A percentile compares a stretch with the other conserved stretches of the same genome.
phyloP scores from a whole-genome alignment of 2,888 invertebrate species.

The Temnothorax unifasciatus region DNA sequence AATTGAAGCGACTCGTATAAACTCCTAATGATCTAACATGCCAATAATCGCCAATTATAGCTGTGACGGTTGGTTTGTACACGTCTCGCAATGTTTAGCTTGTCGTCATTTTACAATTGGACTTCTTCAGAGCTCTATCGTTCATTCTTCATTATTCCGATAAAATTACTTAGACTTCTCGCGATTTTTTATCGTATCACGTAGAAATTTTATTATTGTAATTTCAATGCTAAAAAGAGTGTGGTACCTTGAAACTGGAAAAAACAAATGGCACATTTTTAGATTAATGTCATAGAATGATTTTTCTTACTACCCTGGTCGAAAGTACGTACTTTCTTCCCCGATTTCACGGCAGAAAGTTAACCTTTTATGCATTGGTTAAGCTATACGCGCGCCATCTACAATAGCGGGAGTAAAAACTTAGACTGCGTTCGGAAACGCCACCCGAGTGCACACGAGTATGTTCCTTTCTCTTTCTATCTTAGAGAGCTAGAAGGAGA shows the following conservation, averaged over 20 bases:
- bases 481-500: no score
- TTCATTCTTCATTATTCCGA: not conserved
- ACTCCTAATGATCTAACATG: slow-evolving; percentile 14
- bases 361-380: no score
- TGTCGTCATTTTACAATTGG: not conserved
- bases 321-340: no score
- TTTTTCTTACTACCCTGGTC: no score
- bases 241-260: not conserved
- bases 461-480: no score
- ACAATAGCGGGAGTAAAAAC: no score
- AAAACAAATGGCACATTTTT: not conserved
- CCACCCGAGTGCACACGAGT: no score
- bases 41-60: slow-evolving; percentile 41
- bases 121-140: not conserved
- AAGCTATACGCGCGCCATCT: no score
- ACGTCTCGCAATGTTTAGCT: not conserved
- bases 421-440: no score
- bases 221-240: not conserved
- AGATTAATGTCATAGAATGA: not conserved
- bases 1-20: not conserved
- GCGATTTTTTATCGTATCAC: not conserved
- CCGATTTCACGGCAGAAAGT: no score
- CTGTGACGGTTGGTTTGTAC: slow-evolving; percentile 9
- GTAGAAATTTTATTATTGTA: not conserved
- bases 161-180: not conserved